Base-by-base conservation (phyloP, 2,888 invertebrate species). In the Selenia dentaria region DNA sequence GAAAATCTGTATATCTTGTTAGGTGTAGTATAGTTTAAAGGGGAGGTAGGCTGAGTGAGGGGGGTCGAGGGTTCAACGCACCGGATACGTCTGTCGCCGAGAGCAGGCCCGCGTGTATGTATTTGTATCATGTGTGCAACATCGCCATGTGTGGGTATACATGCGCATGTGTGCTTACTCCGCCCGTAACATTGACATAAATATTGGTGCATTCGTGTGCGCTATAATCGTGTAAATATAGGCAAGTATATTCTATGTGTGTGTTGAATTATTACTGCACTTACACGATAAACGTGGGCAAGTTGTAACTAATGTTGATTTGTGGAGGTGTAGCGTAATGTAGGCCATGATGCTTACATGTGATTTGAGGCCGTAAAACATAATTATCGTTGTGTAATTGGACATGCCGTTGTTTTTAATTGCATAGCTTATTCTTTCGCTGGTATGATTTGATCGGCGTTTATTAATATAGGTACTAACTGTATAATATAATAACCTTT, bases 101-200 rank as follows among this genome's bases (percentile, higher is more conserved):
- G 72, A 77, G 64, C 66, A 67, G 62, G 67, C 65, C 63, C 52
- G 59, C 51, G 53, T 68, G 70, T 72, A 48, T 4, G 16, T 16
- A 4, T 16, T 3, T 16, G 16, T 16, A 3, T 3, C 4, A 16
- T 16, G 16, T 16, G 16, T 16, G 74, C 77, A 73, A 67, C 72
- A 77, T 62, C 62, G 65, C 74, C 66, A 69, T 79, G 16, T 16
- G 16, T 16, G 16, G 4, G 16, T 16, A 16, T 2, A 16, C 4
- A 4, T 57, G 24, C 52, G 41, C 11, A 50, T 73, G 70, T 79
- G 74, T 74, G 75, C 51, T 66, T 58, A 42, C 27, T 18, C 6
- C n/a, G n/a, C n/a, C 51, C 78, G 86, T 87, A 86, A 88, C 87
- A 87, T 88, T 88, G 89, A 88, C 88, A 88, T 85, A 84, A 85